Conservation (phyloP, 2,113 vertebrate genomes). For the Burhinus bistriatus region DNA sequence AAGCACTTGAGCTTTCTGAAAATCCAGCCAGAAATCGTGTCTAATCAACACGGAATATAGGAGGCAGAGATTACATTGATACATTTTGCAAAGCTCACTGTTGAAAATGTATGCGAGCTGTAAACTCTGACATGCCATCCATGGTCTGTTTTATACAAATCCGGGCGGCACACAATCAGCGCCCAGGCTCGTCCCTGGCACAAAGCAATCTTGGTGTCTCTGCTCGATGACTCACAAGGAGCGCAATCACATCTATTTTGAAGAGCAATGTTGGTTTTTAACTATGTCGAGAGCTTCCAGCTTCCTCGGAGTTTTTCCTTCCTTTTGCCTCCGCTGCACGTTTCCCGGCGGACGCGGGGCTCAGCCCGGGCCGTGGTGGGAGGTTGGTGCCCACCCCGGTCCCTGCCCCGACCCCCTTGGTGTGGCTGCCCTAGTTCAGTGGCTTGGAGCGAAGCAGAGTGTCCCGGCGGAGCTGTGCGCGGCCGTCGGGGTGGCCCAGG, state of each 20-base stretch:
- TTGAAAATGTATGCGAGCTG: slow-evolving; percentile 75
- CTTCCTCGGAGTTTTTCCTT: slow-evolving; percentile 35
- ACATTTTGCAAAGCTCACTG: slow-evolving; percentile 77
- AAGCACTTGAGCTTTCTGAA: slow-evolving; percentile 84
- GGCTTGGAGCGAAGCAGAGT: accelerated
- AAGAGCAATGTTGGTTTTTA: slow-evolving; percentile 61
- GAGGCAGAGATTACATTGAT: slow-evolving; percentile 84
- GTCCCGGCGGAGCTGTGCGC: accelerated
- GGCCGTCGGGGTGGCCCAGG: too few species aligned
- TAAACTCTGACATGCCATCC: slow-evolving; percentile 76
- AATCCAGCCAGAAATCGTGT: slow-evolving; percentile 82
- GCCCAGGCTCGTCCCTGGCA: slow-evolving; percentile 56
- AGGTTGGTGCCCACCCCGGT: accelerated
- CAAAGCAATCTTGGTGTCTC: slow-evolving; percentile 71
- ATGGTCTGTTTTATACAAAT: slow-evolving; percentile 66
- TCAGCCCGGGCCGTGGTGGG: neutral
- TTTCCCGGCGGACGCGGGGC: accelerated
- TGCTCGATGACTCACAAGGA: slow-evolving; percentile 59
- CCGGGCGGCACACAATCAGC: slow-evolving; percentile 73
- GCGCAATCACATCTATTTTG: slow-evolving; percentile 74
- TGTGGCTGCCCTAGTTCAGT: accelerated
- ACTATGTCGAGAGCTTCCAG: slow-evolving; percentile 44
- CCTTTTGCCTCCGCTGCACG: accelerated
- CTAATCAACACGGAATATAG: slow-evolving; percentile 88
- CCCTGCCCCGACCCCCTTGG: neutral